Evolutionary conservation across 2,113 vertebrate species (phyloP).

Genomic region (Taxidea taxus): DNA sequence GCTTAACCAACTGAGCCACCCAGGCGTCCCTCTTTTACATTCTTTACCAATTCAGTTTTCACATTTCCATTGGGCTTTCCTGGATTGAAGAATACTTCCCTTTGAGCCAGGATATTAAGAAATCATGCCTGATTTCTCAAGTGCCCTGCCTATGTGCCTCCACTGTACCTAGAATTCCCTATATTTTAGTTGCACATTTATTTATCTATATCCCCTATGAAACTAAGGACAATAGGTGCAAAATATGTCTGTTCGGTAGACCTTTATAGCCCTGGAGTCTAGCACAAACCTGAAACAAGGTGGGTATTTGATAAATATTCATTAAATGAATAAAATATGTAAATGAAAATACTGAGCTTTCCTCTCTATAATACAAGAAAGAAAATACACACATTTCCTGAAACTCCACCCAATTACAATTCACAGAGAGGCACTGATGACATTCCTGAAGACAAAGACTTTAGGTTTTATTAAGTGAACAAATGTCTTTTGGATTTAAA

Average conservation of each 20-base stretch:
- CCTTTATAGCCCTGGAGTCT: background rate
- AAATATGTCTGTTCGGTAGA: background rate
- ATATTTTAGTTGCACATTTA: background rate
- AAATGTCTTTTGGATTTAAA: background rate
- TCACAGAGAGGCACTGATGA: background rate
- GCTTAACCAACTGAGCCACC: too few relatives aligned
- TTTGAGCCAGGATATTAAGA: background rate
- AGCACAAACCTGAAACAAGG: background rate
- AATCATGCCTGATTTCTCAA: background rate
- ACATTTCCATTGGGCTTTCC: background rate
- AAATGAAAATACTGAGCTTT: slow-evolving; percentile 7
- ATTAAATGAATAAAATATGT: background rate
- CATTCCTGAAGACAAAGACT: background rate
- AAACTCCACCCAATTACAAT: background rate
- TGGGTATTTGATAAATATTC: background rate
- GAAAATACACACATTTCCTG: background rate
- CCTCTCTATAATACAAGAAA: background rate
- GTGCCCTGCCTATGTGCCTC: too few relatives aligned
- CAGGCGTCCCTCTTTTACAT: background rate
- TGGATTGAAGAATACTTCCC: background rate
- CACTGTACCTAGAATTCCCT: background rate
- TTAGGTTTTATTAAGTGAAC: slow-evolving; percentile 3
- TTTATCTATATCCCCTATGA: background rate
- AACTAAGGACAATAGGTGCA: background rate
- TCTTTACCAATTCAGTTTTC: background rate